Evolutionary conservation across 2,113 vertebrate species (phyloP).

Genomic region (Opisthocomus hoazin): DNA sequence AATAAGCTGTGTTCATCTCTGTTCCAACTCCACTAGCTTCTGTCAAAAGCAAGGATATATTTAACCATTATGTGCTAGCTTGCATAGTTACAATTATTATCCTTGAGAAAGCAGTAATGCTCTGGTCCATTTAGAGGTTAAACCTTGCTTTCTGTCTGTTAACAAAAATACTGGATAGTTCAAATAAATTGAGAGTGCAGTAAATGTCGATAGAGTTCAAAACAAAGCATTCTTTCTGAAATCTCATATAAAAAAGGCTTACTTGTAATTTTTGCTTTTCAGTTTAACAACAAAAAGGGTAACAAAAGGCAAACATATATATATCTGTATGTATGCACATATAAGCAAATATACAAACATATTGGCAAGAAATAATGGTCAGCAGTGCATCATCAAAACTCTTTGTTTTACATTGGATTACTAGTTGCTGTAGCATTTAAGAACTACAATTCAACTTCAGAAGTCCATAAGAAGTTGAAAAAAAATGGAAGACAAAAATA

Average conservation of each 20-base stretch:
- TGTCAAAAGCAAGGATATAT: constrained; percentile 58
- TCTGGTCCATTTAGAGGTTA: neutral
- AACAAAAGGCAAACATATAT: neutral
- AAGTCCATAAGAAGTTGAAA: neutral
- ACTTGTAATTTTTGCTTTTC: neutral
- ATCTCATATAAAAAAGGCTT: neutral
- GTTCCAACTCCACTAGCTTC: constrained; percentile 39
- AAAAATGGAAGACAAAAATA: neutral
- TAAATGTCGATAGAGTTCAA: neutral
- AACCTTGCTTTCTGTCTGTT: neutral
- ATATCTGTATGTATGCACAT: neutral
- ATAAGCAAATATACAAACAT: neutral
- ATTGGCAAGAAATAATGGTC: neutral
- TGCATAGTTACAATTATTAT: constrained; percentile 26
- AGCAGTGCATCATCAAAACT: neutral
- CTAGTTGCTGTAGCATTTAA: neutral
- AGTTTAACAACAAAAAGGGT: neutral
- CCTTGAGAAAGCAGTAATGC: neutral
- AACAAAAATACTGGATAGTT: neutral
- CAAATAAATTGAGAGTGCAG: neutral
- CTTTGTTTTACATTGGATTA: neutral
- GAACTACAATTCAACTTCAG: neutral
- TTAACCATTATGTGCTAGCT: constrained; percentile 35
- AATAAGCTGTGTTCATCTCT: constrained; percentile 49
- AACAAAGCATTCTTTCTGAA: neutral